Evolutionary conservation across 1,140 invertebrate species (phyloP).

Genomic region (Polypedilum vanderplanki): DNA sequence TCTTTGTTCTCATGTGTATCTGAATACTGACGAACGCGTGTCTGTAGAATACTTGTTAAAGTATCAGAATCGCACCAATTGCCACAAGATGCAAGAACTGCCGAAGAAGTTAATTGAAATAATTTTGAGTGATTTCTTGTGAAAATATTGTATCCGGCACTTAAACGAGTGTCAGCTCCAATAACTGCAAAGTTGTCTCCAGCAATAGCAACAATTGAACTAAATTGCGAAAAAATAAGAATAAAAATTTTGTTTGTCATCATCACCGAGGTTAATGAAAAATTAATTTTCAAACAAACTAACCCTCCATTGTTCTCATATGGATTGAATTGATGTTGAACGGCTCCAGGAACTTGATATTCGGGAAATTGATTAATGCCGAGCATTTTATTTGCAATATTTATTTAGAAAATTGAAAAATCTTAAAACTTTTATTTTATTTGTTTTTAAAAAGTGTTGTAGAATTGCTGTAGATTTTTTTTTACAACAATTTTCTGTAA

Average conservation of each 20-base stretch:
- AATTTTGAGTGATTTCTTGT: conserved; percentile 81
- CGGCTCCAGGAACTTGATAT: conserved; percentile 54
- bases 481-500: too few relatives aligned
- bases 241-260: conserved; percentile 30
- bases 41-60: conserved; percentile 74
- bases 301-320: conserved; percentile 73
- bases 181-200: conserved; percentile 84
- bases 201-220: conserved; percentile 84
- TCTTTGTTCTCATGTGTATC: conserved; percentile 85
- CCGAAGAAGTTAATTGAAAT: conserved; percentile 68
- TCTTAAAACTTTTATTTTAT: too few relatives aligned
- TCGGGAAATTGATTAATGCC: conserved; percentile 53
- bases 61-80: conserved; percentile 98
- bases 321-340: conserved; percentile 59
- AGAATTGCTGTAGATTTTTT: too few relatives aligned
- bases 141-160: conserved; percentile 82
- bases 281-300: conserved; percentile 34
- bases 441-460: too few relatives aligned
- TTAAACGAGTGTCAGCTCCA: conserved; percentile 88
- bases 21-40: conserved; percentile 89
- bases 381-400: conserved; percentile 32
- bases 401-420: too few relatives aligned
- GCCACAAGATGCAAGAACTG: conserved; percentile 82
- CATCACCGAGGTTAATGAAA: neutral
- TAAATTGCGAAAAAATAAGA: conserved; percentile 40